phyloP scores from a whole-genome alignment of 2,888 invertebrate species.

The Drosophila paranaensis region DNA sequence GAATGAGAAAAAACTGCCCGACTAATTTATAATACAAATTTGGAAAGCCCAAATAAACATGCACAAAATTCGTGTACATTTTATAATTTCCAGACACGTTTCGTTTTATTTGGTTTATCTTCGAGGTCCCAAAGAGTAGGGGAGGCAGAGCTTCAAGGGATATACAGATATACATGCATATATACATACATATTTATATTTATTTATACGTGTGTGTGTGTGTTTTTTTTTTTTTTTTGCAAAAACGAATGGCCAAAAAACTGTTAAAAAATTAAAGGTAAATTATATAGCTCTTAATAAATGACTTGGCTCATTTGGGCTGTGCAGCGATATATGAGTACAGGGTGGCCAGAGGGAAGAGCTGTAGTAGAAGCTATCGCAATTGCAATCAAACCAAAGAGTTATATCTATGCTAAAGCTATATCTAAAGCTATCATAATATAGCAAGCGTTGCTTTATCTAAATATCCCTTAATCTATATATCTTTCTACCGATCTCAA shows the following conservation, averaged over 20 bases:
- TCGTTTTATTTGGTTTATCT: slow-evolving; percentile 57
- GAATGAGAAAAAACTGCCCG: slow-evolving; percentile 18
- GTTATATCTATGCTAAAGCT: too few relatives aligned
- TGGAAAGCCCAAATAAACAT: slow-evolving; percentile 48
- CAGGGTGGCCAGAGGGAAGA: background rate
- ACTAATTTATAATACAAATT: slow-evolving; percentile 35
- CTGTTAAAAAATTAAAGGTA: background rate
- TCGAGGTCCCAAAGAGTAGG: background rate
- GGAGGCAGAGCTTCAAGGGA: background rate
- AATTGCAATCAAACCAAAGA: background rate
- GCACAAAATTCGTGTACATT: slow-evolving; percentile 59
- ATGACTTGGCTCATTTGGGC: background rate
- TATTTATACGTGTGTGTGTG: background rate
- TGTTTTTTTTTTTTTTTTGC: background rate
- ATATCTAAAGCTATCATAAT: too few relatives aligned
- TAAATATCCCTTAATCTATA: too few relatives aligned
- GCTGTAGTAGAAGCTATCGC: background rate
- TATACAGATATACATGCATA: background rate
- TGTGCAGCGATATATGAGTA: background rate
- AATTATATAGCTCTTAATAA: background rate
- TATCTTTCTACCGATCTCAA: too few relatives aligned
- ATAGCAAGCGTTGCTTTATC: too few relatives aligned
- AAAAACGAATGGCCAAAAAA: background rate
- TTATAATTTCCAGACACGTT: slow-evolving; percentile 72
- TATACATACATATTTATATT: background rate